Evolutionary conservation across 2,113 vertebrate species (phyloP), one percentile per base, ranked within the genome.

Genomic region (Rhipidura dahli): DNA sequence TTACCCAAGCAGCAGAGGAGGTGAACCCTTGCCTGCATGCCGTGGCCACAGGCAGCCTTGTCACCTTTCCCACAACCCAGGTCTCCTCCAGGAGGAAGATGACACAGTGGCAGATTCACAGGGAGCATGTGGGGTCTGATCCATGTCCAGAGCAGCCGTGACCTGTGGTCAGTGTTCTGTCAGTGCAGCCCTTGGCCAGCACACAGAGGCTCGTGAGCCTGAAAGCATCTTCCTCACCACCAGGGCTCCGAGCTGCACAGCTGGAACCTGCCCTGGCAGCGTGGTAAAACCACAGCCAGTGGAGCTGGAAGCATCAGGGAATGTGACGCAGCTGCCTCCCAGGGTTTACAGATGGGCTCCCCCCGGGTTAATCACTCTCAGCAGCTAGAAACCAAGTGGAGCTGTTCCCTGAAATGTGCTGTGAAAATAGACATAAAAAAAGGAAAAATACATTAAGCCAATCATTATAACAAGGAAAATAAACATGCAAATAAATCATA

Each of bases 401-500:
- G 1, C 31, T 2, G 1, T 57, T 86, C 65, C n/a, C 45, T 63
- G 30, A 93, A 95, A 87, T n/a, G 59, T 35, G 9, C 50, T 76
- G 53, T 63, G 84, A 80, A 94, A 96, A 33, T 35, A 63, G 50
- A 33, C 80, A 65, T 57, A 18, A 50, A 79, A 68, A 56, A 87
- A 72, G 15, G 15, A 68, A 76, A 89, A 72, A 65, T 37, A 40
- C 50, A 54, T 77, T 66, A 83, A 93, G 75, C 44, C 44, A 64
- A 68, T 86, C 47, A 20, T 78, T 83, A n/a, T 35, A 88, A 73
- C 64, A 93, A 81, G 65, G 64, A 65, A 94, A 96, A 92, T 40
- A 96, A 96, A 83, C 56, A 77, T 13, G 37, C 27, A 75, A 82
- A 81, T 89, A 82, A 88, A 90, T 80, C 45, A 70, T 31, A 63